Conservation (phyloP, 2,113 vertebrate species). For the Ramphastos sulfuratus region DNA sequence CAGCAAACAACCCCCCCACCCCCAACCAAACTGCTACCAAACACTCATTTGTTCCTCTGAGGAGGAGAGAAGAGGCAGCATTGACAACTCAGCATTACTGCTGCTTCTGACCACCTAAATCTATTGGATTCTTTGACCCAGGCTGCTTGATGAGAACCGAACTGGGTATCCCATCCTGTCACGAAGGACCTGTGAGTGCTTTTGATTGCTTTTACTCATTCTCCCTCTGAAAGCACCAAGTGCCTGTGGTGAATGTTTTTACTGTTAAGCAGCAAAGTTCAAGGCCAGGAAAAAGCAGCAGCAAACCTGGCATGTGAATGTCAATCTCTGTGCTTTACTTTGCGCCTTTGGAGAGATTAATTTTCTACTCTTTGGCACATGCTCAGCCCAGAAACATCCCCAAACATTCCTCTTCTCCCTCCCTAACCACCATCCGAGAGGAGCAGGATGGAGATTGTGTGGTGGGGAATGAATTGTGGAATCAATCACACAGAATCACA, state of each 20-base stretch:
- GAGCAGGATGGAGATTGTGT: not conserved
- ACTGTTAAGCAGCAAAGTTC: not conserved
- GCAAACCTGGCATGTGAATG: not conserved
- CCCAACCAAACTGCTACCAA: not conserved
- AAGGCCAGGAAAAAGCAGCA: not conserved
- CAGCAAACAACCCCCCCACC: not conserved
- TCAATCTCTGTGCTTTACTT: not conserved
- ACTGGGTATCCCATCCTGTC: not conserved
- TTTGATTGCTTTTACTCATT: not conserved
- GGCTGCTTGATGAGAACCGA: not conserved
- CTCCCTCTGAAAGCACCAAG: not conserved
- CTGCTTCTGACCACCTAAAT: not conserved
- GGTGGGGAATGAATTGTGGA: not conserved
- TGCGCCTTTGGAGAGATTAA: not conserved
- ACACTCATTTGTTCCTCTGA: not conserved
- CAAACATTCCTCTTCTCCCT: not conserved
- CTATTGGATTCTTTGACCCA: not conserved
- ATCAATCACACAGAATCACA: too few species aligned
- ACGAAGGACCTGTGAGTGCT: not conserved
- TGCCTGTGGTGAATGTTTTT: not conserved
- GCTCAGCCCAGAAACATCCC: not conserved
- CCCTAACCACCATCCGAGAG: not conserved
- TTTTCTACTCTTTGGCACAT: not conserved
- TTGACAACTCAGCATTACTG: not conserved
- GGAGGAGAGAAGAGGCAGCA: not conserved